These are phyloP conservation scores for Morinoia aosen DNA, from an alignment of 2,888 invertebrate genomes.

Conservation along the genomic window DNA sequence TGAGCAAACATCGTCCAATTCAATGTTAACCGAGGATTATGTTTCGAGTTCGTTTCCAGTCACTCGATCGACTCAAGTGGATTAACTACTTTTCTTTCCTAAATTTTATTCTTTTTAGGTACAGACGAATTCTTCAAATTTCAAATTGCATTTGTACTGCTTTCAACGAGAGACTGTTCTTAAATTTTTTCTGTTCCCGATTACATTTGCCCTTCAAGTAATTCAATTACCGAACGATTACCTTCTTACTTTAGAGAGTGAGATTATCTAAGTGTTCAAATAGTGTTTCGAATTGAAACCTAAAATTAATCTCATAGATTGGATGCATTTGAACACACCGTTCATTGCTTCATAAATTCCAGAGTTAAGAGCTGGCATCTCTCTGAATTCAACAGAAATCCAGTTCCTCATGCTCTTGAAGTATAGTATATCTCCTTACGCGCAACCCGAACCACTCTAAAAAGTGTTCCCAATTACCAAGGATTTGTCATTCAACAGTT, in stretches of 20 bases:
- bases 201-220: neutral
- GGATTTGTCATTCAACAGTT: neutral
- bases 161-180: neutral
- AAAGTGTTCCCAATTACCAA: neutral
- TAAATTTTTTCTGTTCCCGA: neutral
- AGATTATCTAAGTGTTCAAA: neutral
- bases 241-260: neutral
- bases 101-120: neutral
- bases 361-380: neutral
- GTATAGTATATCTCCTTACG: neutral
- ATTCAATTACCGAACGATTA: neutral
- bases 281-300: neutral
- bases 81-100: neutral
- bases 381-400: neutral
- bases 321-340: neutral
- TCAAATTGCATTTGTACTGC: neutral
- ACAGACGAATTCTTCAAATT: neutral
- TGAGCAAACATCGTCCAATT: neutral
- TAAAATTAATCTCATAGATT: neutral
- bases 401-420: neutral
- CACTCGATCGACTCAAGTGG: neutral
- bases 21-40: neutral
- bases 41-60: neutral
- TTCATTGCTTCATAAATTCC: neutral
- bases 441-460: neutral